Conservation (phyloP, 35 echinoderm and acorn worm genomes). For the Anneissia japonica region DNA sequence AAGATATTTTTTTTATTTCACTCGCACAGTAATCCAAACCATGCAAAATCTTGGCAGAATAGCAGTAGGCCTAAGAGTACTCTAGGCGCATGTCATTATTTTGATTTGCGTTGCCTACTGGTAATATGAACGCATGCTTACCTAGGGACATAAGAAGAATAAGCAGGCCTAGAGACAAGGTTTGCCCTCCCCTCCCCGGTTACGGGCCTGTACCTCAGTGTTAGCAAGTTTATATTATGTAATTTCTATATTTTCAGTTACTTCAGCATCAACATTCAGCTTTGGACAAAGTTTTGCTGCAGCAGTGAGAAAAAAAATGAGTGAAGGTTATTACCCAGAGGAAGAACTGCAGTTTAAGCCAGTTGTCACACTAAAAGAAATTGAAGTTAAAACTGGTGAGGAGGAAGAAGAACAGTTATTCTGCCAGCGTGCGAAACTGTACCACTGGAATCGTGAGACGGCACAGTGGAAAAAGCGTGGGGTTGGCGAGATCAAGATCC, state of each 20-base stretch:
- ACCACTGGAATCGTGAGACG: constrained; percentile 34
- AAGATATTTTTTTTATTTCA: too few species aligned
- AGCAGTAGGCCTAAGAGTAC: too few species aligned
- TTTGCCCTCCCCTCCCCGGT: too few species aligned
- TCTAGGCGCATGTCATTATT: too few species aligned
- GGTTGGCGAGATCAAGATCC: constrained; percentile 67
- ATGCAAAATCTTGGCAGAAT: too few species aligned
- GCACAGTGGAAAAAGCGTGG: constrained; percentile 68
- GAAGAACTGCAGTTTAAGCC: constrained; percentile 59
- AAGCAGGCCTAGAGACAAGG: too few species aligned
- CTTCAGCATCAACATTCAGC: not conserved
- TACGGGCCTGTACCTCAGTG: too few species aligned
- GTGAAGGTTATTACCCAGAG: not conserved
- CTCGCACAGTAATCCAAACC: too few species aligned
- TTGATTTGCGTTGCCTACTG: too few species aligned
- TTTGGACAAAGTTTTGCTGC: not conserved
- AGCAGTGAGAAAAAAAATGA: not conserved
- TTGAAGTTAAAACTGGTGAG: constrained; percentile 49
- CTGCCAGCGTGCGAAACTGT: constrained; percentile 38
- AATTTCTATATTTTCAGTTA: not conserved
- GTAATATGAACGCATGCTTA: too few species aligned
- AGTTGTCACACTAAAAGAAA: constrained; percentile 35
- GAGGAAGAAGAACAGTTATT: constrained; percentile 63
- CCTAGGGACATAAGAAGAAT: too few species aligned
- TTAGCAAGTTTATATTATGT: too few species aligned